A percentile compares a stretch with the other conserved stretches of the same genome.
Evolutionary conservation across 2,888 invertebrate genomes (phyloP).

Genomic region (Dolichomitus sp.): DNA sequence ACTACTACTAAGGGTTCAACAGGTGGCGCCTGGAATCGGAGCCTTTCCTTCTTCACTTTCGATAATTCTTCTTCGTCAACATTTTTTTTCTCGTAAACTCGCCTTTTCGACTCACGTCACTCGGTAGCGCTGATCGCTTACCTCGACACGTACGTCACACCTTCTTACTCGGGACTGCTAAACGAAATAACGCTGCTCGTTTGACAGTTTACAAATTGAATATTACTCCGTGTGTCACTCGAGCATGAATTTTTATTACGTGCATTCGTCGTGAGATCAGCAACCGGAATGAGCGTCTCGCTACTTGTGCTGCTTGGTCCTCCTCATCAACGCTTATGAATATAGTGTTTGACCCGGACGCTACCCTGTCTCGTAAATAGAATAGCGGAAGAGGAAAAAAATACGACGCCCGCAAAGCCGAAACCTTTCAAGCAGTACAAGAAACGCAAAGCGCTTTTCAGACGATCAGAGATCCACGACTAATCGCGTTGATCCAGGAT

Average conservation of each 20-base stretch:
- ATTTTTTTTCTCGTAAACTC: conserved; percentile 14
- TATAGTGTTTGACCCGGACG: conserved; percentile 30
- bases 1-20: conserved; percentile 24
- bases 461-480: conserved; percentile 61
- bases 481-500: conserved; percentile 59
- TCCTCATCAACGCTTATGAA: conserved; percentile 30
- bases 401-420: conserved; percentile 31
- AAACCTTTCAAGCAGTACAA: conserved; percentile 22
- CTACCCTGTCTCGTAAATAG: conserved; percentile 47
- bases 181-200: conserved; percentile 24
- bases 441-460: conserved; percentile 57
- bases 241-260: conserved; percentile 6
- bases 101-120: not conserved
- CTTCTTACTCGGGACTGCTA: not conserved
- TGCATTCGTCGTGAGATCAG: conserved; percentile 13
- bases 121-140: conserved; percentile 26
- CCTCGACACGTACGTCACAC: conserved; percentile 31
- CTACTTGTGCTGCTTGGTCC: conserved; percentile 18
- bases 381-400: conserved; percentile 13
- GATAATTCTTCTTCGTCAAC: conserved; percentile 25
- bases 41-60: conserved; percentile 12
- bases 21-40: conserved; percentile 52
- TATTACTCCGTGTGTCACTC: conserved; percentile 46
- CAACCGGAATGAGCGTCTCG: conserved; percentile 5
- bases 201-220: conserved; percentile 69